Evolutionary conservation across 2,797 vertebrate species (phyloP).

Genomic region (Lacerta viridis): DNA sequence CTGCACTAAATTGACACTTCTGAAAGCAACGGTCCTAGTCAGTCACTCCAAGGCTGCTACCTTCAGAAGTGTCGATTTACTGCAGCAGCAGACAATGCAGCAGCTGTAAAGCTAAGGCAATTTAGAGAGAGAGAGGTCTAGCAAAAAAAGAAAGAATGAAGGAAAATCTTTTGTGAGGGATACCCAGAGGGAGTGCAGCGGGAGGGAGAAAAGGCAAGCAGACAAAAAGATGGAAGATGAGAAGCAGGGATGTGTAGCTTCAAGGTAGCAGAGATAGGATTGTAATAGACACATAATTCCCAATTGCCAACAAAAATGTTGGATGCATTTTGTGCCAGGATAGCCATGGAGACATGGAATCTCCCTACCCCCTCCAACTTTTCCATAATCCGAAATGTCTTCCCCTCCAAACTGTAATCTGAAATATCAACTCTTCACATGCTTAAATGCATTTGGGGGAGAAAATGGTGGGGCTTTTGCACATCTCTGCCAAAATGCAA

Average conservation of each 20-base stretch:
- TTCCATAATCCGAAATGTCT: neutral
- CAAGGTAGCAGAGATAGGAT: rapidly evolving
- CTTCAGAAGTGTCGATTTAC: conserved; percentile 83
- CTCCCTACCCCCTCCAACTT: neutral
- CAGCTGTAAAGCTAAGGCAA: conserved; percentile 76
- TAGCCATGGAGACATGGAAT: neutral
- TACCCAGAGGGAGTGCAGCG: conserved; percentile 12
- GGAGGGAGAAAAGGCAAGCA: neutral
- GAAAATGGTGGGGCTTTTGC: neutral
- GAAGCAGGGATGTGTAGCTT: neutral
- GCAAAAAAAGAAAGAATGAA: neutral
- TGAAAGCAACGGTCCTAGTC: conserved; percentile 68
- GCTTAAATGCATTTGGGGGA: neutral
- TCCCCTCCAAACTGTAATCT: neutral
- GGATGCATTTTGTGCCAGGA: neutral
- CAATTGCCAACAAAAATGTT: neutral
- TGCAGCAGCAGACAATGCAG: conserved; percentile 76
- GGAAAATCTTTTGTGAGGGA: conserved; percentile 21
- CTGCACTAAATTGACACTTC: conserved; percentile 83
- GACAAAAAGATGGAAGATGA: neutral
- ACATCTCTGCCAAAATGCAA: neutral
- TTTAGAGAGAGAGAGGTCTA: conserved; percentile 55
- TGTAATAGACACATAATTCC: neutral
- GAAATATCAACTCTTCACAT: neutral
- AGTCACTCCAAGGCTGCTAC: conserved; percentile 75